These are phyloP conservation scores for Melanocharis versteri DNA, from an alignment of 2,113 vertebrate species.

Conservation along the genomic window DNA sequence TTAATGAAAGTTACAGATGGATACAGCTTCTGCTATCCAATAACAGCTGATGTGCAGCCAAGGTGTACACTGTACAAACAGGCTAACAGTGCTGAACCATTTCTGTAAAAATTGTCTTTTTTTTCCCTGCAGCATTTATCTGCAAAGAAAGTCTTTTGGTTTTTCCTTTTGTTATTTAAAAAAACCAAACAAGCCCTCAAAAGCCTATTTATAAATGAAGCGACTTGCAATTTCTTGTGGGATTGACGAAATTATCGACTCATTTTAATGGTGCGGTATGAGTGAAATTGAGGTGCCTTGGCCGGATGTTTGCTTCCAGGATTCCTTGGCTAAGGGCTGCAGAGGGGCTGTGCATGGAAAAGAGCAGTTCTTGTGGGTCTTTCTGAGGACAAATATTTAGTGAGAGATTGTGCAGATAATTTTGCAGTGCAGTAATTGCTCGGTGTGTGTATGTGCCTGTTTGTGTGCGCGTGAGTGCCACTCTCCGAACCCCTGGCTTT, in stretches of 20 bases:
- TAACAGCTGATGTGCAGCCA: conserved; percentile 47
- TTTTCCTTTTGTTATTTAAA: background rate
- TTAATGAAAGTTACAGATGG: conserved; percentile 60
- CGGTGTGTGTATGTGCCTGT: background rate
- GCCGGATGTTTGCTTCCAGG: background rate
- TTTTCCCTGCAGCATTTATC: background rate
- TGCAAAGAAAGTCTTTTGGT: background rate
- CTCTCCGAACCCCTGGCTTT: background rate
- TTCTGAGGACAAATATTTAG: background rate
- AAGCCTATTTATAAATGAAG: background rate
- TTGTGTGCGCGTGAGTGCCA: background rate
- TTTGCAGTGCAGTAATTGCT: background rate
- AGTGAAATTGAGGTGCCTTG: background rate
- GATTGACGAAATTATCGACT: background rate
- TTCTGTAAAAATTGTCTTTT: background rate
- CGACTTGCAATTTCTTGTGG: background rate
- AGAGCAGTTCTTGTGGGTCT: background rate
- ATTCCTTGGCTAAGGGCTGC: background rate
- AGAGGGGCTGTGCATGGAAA: background rate
- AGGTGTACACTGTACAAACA: conserved; percentile 28
- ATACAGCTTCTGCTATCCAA: conserved; percentile 45
- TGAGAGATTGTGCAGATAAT: background rate
- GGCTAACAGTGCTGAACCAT: background rate
- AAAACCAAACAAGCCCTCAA: background rate
- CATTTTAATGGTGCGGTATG: background rate